phyloP scores from a whole-genome alignment of 2,797 vertebrate genomes.

The Delichon dasypus region DNA sequence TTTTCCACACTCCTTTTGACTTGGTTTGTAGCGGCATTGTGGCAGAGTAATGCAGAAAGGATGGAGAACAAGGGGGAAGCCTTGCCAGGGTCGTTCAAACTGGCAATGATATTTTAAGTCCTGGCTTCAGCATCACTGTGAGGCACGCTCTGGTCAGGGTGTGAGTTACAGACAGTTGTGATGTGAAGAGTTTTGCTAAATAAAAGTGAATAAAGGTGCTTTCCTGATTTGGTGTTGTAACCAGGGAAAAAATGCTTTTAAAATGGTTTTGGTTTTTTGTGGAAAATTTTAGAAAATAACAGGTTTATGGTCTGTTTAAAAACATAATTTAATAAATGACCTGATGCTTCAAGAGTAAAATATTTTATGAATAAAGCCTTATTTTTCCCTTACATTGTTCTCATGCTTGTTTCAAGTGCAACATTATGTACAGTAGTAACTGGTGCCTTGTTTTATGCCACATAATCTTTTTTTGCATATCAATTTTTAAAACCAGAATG shows the following conservation, averaged over 20 bases:
- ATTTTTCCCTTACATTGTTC: not conserved
- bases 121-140: not conserved
- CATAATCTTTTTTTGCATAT: not conserved
- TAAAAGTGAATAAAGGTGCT: not conserved
- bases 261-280: not conserved
- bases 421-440: not conserved
- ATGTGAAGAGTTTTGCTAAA: not conserved
- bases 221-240: not conserved
- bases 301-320: not conserved
- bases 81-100: not conserved
- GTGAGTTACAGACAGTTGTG: not conserved
- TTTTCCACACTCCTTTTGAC: rapidly evolving
- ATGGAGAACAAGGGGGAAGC: not conserved
- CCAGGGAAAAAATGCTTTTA: not conserved
- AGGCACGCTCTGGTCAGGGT: not conserved
- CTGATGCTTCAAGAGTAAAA: not conserved
- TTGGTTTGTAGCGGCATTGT: not conserved
- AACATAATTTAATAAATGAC: not conserved
- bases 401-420: not conserved
- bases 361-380: not conserved
- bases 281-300: not conserved
- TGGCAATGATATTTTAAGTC: not conserved
- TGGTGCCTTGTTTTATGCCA: not conserved
- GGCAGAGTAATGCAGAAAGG: not conserved
- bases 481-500: not conserved